Base-by-base conservation (phyloP, 1,140 invertebrate species). In the Dufourea novaeangliae region DNA sequence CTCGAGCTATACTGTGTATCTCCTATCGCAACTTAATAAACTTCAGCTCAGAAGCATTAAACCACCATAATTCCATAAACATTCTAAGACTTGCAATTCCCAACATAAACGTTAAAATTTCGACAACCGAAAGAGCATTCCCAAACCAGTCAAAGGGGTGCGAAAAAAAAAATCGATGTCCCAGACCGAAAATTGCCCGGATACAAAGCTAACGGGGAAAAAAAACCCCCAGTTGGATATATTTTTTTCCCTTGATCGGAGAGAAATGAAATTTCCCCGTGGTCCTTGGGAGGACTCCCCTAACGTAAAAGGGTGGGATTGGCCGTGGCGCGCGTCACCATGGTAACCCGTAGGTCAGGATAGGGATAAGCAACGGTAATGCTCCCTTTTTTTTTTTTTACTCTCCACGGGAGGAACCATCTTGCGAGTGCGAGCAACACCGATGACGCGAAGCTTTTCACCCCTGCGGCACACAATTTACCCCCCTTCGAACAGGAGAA, bases 311-410 rank as follows among this genome's bases (percentile, higher is more conserved):
- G 85, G 84, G 81, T 82, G 81, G 85, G 80, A 83, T 86, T 80
- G 80, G 75, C 78, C 69, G 66, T 64, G 46, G 20, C 68, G 72
- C 68, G 69, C 78, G 85, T 86, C 71, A 69, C 56, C 84, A 86
- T 86, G 85, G 84, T 72, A 84, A 86, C 84, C n/a, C 71, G 72
- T 83, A 86, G 79, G 84, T 85, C 84, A 86, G 85, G 74, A 86
- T 68, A 86, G 81, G 85, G 86, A 87, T 78, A 83, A 86, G 85
- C 78, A 80, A 84, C 83, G 86, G 81, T 74, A 84, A 87, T 81
- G 78, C 82, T 85, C 77, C 86, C 80, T 86, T 87, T 85, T 80
- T 79, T 82, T 50, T 44, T 59, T 70, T 59, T 56, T 71, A 44
- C 44, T 34, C 29, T 57, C 57, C 37, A 63, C 72, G 54, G 57